Evolutionary conservation across 2,113 vertebrate species (phyloP).

Genomic region (Microcebus tavaratra): DNA sequence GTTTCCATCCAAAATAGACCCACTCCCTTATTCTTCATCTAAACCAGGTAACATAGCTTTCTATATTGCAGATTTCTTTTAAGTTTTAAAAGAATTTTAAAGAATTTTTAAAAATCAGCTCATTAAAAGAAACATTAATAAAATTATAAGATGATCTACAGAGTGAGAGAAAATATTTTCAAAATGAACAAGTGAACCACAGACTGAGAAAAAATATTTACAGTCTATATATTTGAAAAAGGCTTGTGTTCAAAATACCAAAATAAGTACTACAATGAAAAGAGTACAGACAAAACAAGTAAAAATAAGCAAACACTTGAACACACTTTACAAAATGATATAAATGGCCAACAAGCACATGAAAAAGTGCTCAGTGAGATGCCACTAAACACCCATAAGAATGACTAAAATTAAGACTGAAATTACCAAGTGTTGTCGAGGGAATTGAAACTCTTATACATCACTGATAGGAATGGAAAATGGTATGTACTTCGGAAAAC

Average conservation of each 20-base stretch:
- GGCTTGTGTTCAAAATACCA: background rate
- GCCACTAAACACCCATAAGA: background rate
- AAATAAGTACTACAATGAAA: background rate
- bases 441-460: background rate
- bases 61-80: background rate
- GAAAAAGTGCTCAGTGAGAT: background rate
- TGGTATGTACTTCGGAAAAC: background rate
- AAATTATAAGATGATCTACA: background rate
- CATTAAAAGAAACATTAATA: background rate
- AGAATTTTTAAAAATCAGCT: background rate
- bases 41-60: background rate
- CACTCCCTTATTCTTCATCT: background rate
- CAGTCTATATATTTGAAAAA: background rate
- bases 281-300: background rate
- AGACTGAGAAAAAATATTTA: background rate
- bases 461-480: background rate
- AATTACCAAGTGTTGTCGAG: background rate
- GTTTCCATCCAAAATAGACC: background rate
- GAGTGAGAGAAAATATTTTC: background rate
- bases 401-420: background rate
- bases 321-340: background rate
- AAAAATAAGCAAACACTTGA: background rate
- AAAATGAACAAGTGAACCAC: background rate
- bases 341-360: background rate
- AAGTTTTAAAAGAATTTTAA: no score